A percentile compares a stretch with the other conserved stretches of the same genome.
Evolutionary conservation across 2,888 invertebrate genomes (phyloP).

Genomic region (Ryuthela nishihirai): DNA sequence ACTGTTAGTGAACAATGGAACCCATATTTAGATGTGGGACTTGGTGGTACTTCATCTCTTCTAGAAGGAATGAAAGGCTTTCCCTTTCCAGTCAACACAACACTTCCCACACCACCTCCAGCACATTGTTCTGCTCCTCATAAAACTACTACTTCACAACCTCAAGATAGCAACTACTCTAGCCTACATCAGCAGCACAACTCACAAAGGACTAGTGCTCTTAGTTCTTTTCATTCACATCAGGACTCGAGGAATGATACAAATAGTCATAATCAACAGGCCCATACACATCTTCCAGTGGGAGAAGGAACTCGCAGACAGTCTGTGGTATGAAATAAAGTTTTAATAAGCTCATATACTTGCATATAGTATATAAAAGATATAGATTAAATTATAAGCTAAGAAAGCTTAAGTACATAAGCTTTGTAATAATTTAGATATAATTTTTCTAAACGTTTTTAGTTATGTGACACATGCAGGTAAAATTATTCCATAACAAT

Average conservation of each 20-base stretch:
- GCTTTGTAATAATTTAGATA: no score
- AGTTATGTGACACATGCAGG: no score
- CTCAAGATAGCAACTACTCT: neutral
- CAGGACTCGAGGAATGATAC: conserved; percentile 29
- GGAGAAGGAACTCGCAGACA: conserved; percentile 19
- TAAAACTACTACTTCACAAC: conserved; percentile 20
- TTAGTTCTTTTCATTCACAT: conserved; percentile 18
- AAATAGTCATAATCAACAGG: conserved; percentile 26
- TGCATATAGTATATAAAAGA: no score
- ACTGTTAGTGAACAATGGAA: conserved; percentile 22
- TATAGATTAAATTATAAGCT: no score
- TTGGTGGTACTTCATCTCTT: conserved; percentile 14
- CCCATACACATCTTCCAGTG: conserved; percentile 17
- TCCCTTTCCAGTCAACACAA: conserved; percentile 29
- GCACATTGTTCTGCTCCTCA: conserved; percentile 33
- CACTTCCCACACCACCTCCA: conserved; percentile 28
- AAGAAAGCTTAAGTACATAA: no score
- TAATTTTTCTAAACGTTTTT: no score
- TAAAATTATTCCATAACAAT: no score
- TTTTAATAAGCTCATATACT: no score
- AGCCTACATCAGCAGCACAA: conserved; percentile 21
- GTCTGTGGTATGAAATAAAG: conserved; percentile 20
- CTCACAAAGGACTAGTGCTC: conserved; percentile 17
- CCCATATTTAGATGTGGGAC: conserved; percentile 19
- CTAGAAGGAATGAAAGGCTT: conserved; percentile 41